Evolutionary conservation across 2,888 invertebrate genomes (phyloP).

Genomic region (Cheilosia soror): DNA sequence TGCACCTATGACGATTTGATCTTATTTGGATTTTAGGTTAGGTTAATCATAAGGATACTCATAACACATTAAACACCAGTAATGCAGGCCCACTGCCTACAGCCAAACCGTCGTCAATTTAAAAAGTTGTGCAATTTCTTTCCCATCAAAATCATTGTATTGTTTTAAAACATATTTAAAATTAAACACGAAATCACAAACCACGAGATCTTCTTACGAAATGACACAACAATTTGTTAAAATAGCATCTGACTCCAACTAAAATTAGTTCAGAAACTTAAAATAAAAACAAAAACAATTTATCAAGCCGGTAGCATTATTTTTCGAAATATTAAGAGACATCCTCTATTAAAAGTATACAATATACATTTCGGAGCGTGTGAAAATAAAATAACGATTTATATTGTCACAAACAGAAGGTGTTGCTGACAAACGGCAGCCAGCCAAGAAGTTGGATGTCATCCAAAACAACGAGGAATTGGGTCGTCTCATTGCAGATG

Average conservation of each 20-base stretch:
- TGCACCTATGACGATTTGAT: too few species aligned
- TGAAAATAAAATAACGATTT: constrained; percentile 28
- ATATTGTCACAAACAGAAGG: constrained; percentile 55
- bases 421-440: constrained; percentile 55
- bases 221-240: neutral
- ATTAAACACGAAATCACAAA: neutral
- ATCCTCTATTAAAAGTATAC: neutral
- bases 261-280: neutral
- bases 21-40: too few species aligned
- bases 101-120: too few species aligned
- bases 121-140: too few species aligned
- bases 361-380: neutral
- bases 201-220: neutral
- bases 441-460: constrained; percentile 40
- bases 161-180: neutral
- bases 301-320: neutral
- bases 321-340: neutral
- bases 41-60: too few species aligned
- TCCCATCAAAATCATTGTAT: too few species aligned
- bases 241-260: neutral
- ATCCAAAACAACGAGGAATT: constrained; percentile 26
- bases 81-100: too few species aligned
- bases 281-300: neutral
- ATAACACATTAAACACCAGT: too few species aligned
- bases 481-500: constrained; percentile 17